Conservation (phyloP, 1,140 invertebrate genomes). For the Coelopa frigida region DNA sequence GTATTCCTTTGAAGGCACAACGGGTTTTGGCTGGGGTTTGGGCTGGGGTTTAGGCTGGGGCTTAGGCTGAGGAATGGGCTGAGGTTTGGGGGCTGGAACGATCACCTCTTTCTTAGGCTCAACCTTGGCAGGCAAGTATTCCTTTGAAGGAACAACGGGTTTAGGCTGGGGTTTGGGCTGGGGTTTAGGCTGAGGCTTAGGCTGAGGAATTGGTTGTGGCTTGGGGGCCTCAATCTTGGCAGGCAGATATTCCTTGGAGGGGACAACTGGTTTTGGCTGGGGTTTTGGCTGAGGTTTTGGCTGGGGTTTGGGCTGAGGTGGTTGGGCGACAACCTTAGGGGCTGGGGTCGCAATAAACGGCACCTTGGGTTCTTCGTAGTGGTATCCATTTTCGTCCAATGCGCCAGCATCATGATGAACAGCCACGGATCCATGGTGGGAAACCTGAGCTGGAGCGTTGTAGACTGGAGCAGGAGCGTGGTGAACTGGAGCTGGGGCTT, state of each 20-base stretch:
- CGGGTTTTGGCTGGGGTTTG: background rate
- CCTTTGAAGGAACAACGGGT: constrained; percentile 4
- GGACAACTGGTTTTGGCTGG: constrained; percentile 3
- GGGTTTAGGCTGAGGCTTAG: background rate
- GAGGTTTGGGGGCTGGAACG: background rate
- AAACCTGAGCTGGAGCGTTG: background rate
- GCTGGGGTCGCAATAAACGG: constrained; percentile 15
- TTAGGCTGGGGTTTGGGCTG: constrained; percentile 6
- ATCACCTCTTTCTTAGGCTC: constrained; percentile 4
- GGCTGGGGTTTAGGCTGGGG: background rate
- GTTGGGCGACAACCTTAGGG: constrained; percentile 5
- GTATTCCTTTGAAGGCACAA: constrained; percentile 13
- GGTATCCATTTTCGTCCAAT: constrained; percentile 30
- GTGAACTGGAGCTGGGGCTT: too few relatives aligned
- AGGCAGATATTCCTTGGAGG: constrained; percentile 8
- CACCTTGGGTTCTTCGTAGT: constrained; percentile 19
- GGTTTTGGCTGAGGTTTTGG: constrained; percentile 1
- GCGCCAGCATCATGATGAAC: constrained; percentile 13
- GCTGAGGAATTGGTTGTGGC: constrained; percentile 10
- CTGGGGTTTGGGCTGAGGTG: constrained; percentile 1
- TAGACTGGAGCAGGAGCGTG: constrained; percentile 2
- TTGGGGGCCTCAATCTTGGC: background rate
- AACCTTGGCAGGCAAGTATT: constrained; percentile 12
- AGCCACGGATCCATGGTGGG: background rate
- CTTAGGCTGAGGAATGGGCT: background rate